Conservation (phyloP, 2,113 vertebrate species). For the Tachuris rubrigastra region DNA sequence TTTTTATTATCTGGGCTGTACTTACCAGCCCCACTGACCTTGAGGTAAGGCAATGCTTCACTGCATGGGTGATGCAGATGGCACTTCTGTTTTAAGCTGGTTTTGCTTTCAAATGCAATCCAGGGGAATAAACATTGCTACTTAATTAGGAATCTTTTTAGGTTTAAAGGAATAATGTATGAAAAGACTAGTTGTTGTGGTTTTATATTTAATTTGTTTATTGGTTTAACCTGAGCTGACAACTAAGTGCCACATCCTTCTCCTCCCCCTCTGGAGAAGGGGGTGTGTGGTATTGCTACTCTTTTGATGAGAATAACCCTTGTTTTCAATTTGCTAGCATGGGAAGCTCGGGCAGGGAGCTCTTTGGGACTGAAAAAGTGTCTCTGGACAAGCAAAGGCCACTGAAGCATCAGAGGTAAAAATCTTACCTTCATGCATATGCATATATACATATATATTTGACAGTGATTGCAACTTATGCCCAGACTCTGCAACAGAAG, state of each 20-base stretch:
- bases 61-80: background rate
- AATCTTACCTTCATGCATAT: background rate
- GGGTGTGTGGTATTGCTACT: fast-evolving
- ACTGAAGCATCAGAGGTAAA: constrained; percentile 33
- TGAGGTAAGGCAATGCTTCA: background rate
- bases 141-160: background rate
- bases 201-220: background rate
- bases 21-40: background rate
- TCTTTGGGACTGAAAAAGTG: constrained; percentile 32
- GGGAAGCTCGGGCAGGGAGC: background rate
- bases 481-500: constrained; percentile 5
- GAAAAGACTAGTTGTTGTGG: fast-evolving
- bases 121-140: background rate
- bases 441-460: background rate
- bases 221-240: background rate
- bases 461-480: background rate
- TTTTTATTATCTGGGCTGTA: background rate
- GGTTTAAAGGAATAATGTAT: background rate
- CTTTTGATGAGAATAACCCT: background rate
- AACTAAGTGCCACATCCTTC: background rate
- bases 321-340: background rate
- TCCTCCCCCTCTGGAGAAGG: background rate
- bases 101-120: background rate
- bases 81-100: background rate
- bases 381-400: constrained; percentile 33